A percentile compares a stretch with the other conserved stretches of the same genome.
Conservation (phyloP, 2,113 vertebrate genomes). For the Coreoperca whiteheadi region DNA sequence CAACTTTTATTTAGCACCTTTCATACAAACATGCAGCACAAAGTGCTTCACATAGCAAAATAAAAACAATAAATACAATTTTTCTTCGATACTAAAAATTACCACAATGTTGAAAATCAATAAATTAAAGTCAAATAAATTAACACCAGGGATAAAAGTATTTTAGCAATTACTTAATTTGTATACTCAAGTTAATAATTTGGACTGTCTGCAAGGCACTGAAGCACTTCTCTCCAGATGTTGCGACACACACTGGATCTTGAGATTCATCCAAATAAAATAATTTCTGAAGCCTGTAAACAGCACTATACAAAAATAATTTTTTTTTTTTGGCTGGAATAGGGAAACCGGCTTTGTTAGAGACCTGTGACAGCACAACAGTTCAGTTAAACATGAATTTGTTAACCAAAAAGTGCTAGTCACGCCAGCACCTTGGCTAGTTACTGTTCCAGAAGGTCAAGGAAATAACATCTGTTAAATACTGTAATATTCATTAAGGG, state of each 20-base stretch:
- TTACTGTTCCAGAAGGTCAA: not conserved
- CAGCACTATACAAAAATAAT: not conserved
- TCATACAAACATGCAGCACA: no score
- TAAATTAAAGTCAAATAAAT: no score
- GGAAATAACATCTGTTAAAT: not conserved
- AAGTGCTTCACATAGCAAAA: no score
- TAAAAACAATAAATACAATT: no score
- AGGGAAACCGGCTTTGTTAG: slow-evolving; percentile 31
- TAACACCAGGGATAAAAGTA: not conserved
- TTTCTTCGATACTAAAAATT: no score
- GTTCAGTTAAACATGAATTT: slow-evolving; percentile 53
- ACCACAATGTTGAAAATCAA: no score
- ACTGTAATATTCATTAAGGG: not conserved
- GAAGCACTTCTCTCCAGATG: slow-evolving; percentile 2
- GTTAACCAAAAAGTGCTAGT: slow-evolving; percentile 16
- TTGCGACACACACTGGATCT: not conserved
- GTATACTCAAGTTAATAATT: not conserved
- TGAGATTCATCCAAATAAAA: slow-evolving; percentile 13
- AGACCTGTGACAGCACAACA: not conserved
- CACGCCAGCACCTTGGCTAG: not conserved
- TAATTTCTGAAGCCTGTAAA: not conserved
- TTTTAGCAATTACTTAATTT: not conserved
- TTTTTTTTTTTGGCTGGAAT: not conserved
- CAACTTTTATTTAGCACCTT: no score
- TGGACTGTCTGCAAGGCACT: not conserved